These are phyloP conservation scores for Tanytarsus gracilentus DNA, from an alignment of 2,888 invertebrate species.

Conservation along the genomic window DNA sequence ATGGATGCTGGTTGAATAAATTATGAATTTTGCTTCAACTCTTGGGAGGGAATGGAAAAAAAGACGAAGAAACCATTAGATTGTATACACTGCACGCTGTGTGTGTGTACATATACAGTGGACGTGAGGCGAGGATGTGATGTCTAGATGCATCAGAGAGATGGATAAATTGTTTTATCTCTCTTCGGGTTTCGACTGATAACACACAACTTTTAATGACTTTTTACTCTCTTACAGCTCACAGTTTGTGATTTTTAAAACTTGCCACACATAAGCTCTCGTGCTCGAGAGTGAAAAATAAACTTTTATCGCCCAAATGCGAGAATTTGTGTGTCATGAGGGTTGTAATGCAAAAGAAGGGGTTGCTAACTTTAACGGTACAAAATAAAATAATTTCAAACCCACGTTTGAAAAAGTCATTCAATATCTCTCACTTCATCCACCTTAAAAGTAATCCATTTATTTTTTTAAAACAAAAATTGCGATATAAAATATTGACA, in stretches of 20 bases:
- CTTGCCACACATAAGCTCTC: not conserved
- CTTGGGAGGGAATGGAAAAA: not conserved
- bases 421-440: not conserved
- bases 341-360: no score
- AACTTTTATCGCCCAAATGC: not conserved
- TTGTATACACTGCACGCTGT: not conserved
- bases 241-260: not conserved
- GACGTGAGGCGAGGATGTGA: not conserved
- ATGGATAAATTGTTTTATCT: not conserved
- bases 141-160: not conserved
- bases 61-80: not conserved
- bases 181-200: not conserved
- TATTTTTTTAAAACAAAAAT: no score
- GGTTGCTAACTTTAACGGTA: no score
- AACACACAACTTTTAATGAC: constrained; percentile 20
- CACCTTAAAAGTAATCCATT: constrained; percentile 27
- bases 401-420: constrained; percentile 3
- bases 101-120: not conserved
- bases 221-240: not conserved
- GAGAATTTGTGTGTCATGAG: no score
- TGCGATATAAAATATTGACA: no score
- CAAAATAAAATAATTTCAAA: no score
- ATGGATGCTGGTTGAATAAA: constrained; percentile 26
- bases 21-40: constrained; percentile 21
- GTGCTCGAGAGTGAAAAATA: not conserved